Base-by-base conservation (phyloP, 1,140 invertebrate species). In the Solenopsis fugax region DNA sequence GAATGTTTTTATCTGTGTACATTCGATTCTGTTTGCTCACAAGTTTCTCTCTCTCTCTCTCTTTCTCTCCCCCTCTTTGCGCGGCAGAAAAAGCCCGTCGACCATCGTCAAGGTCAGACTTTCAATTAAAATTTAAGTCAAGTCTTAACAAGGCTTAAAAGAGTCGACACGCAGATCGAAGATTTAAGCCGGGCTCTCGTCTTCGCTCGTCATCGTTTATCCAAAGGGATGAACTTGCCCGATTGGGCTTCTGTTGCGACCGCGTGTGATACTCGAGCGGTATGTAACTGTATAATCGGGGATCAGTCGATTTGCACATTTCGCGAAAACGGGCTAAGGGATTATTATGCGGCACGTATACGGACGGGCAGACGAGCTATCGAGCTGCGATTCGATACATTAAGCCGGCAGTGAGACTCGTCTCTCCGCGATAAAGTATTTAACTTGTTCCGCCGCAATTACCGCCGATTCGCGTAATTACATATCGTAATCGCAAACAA, bases 91-190 rank as follows among this genome's bases (percentile, higher is more conserved):
- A 80, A 45, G 29, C 13, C 41, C 24, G 48, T 24, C 64, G 75
- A 62, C 73, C 16, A 54, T 60, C 21, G 34, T 58, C 58, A 50
- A 65, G 85, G 88, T 84, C 67, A 80, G 65, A 78, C 73, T 89
- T 89, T 90, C 78, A 90, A 90, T 90, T 89, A 89, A 41, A 48
- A 73, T 60, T 87, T 50, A 72, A 76, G 69, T 67, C 13, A 37
- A 41, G 48, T 67, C 45, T 87, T 87, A 90, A 89, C 88, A 60
- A 90, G 64, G 78, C 78, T 90, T 52, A 37, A 69, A 69, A 89
- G 50, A 90, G 64, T 45, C 54, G 12, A 7, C 24, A 82, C 71
- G 52, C 13, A 45, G 9, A 13, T 58, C 58, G 29, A 77, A 78
- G 89, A 84, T 76, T 87, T 84, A 89, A 90, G 73, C 58, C 72